These are phyloP conservation scores for Pomacea canaliculata DNA, from an alignment of 2,888 invertebrate genomes.

Conservation along the genomic window DNA sequence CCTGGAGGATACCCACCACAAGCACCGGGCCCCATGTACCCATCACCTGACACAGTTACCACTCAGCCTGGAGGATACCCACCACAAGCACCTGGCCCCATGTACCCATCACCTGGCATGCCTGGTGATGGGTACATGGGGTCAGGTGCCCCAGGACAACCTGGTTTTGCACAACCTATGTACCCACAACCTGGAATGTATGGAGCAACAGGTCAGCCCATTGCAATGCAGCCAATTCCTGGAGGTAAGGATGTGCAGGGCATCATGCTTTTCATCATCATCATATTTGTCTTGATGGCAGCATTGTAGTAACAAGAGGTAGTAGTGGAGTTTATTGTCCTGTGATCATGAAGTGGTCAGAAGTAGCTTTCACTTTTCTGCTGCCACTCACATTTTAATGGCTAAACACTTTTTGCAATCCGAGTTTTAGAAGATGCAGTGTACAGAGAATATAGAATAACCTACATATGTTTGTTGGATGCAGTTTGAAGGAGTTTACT, in stretches of 20 bases:
- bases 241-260: constrained; percentile 4
- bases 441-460: no score
- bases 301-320: no score
- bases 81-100: background rate
- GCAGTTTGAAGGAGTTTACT: no score
- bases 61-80: background rate
- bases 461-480: no score
- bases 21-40: background rate
- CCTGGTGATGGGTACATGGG: background rate
- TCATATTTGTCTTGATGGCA: no score
- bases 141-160: background rate
- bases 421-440: no score
- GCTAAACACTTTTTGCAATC: no score
- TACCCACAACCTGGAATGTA: constrained; percentile 6
- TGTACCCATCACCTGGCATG: background rate
- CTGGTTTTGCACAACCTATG: background rate
- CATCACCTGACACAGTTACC: background rate
- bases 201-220: constrained; percentile 11
- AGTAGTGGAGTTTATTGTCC: no score
- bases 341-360: no score
- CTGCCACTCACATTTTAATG: no score
- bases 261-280: no score
- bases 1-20: background rate
- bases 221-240: constrained; percentile 23
- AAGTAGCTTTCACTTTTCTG: no score